A percentile compares a stretch with the other conserved stretches of the same genome.
phyloP scores from a whole-genome alignment of 1,140 invertebrate genomes.

The Triops cancriformis region DNA sequence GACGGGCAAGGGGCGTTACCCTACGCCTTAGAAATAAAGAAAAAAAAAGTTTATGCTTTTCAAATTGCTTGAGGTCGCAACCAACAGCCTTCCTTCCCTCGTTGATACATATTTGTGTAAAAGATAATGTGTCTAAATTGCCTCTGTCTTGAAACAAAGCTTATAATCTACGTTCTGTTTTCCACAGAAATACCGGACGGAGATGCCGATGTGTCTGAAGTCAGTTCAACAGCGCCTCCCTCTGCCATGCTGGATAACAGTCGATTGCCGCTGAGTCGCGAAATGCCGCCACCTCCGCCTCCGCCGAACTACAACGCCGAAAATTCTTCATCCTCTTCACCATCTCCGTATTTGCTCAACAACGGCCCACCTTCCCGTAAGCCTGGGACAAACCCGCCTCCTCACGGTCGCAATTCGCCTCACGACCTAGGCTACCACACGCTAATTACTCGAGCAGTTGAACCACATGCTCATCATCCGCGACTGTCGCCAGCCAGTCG shows the following conservation, averaged over 20 bases:
- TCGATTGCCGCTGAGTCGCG: constrained; percentile 3
- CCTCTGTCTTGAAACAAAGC: too few species aligned
- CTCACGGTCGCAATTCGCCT: constrained; percentile 32
- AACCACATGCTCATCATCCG: constrained; percentile 35
- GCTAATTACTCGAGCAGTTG: constrained; percentile 50
- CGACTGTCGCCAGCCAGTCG: constrained; percentile 33
- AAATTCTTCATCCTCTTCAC: not conserved
- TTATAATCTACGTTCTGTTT: not conserved
- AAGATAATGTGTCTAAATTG: too few species aligned
- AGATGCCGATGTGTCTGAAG: not conserved
- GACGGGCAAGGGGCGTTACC: too few species aligned
- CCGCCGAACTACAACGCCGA: constrained; percentile 15
- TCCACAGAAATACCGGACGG: not conserved
- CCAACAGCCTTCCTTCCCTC: too few species aligned
- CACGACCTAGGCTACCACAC: constrained; percentile 68
- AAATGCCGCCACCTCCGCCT: constrained; percentile 25
- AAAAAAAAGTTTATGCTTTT: too few species aligned
- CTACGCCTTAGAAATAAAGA: too few species aligned
- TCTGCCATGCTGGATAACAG: not conserved
- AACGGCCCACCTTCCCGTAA: constrained; percentile 18
- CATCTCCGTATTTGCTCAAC: constrained; percentile 15
- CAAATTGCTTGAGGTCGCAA: too few species aligned
- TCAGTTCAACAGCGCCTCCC: not conserved
- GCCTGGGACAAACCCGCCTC: not conserved
- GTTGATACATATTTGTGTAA: too few species aligned